These are phyloP conservation scores for Serinus canaria DNA, from an alignment of 2,113 vertebrate genomes.

Conservation along the genomic window DNA sequence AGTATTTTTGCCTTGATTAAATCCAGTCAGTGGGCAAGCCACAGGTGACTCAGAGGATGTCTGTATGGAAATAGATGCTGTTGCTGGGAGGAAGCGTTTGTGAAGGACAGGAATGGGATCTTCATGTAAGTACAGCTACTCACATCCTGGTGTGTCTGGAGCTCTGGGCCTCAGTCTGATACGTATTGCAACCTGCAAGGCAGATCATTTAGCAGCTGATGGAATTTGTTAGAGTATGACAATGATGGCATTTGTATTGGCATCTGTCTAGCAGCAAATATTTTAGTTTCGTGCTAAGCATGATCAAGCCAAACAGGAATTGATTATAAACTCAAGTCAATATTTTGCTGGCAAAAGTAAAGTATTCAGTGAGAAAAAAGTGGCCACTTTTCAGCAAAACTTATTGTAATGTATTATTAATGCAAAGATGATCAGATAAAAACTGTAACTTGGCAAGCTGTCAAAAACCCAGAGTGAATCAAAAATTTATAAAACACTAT, in stretches of 20 bases:
- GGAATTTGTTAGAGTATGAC: slow-evolving; percentile 51
- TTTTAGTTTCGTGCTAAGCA: slow-evolving; percentile 56
- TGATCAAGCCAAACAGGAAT: slow-evolving; percentile 65
- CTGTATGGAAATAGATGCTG: background rate
- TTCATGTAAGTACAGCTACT: background rate
- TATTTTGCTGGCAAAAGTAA: slow-evolving; percentile 70
- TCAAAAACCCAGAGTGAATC: slow-evolving; percentile 75
- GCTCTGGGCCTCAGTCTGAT: background rate
- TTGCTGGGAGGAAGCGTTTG: background rate
- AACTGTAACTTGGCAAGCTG: slow-evolving; percentile 76
- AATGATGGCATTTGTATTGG: slow-evolving; percentile 56
- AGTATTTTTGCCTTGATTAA: background rate
- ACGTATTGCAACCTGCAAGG: slow-evolving; percentile 22
- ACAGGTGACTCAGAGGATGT: background rate
- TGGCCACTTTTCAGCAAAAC: slow-evolving; percentile 65
- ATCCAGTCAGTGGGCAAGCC: background rate
- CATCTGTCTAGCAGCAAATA: slow-evolving; percentile 53
- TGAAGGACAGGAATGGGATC: background rate
- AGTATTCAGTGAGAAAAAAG: slow-evolving; percentile 34
- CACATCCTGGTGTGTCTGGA: background rate
- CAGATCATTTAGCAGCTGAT: slow-evolving; percentile 60
- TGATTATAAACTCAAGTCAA: slow-evolving; percentile 73
- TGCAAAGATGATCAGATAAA: slow-evolving; percentile 78
- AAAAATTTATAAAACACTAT: slow-evolving; percentile 82
- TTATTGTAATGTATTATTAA: slow-evolving; percentile 77